Percentiles rank a stretch among this genome's conserved stretches.
Evolutionary conservation across 2,113 vertebrate genomes (phyloP).

Genomic region (Oriolus oriolus): DNA sequence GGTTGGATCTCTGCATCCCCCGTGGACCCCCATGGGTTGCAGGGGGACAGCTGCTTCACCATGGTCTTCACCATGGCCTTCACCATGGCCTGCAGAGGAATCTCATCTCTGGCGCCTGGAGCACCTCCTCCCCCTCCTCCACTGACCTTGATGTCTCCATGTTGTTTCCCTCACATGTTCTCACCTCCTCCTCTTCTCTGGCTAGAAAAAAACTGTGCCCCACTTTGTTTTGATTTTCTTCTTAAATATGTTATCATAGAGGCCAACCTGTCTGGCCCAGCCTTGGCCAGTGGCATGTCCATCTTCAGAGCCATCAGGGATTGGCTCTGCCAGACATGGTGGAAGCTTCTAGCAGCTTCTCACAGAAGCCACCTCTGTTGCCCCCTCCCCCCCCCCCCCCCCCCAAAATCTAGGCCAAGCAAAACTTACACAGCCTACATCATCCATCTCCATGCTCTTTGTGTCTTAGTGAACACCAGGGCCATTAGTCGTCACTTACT

Average conservation of each 20-base stretch:
- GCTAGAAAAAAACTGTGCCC: not conserved
- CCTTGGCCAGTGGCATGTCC: accelerated
- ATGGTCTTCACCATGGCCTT: not conserved
- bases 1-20: not conserved
- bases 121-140: not conserved
- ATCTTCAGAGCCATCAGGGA: not conserved
- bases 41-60: not conserved
- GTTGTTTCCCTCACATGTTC: not conserved
- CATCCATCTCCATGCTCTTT: not conserved
- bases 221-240: not conserved
- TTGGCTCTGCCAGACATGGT: accelerated
- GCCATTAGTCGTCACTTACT: not conserved
- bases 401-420: not conserved
- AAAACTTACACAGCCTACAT: not conserved
- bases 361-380: not conserved
- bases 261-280: not conserved
- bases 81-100: not conserved
- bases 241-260: not conserved
- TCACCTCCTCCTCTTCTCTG: not conserved
- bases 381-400: no score
- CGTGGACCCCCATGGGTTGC: not conserved
- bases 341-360: not conserved
- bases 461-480: not conserved
- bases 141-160: not conserved
- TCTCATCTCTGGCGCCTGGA: not conserved